Evolutionary conservation across 2,888 invertebrate genomes (phyloP), one percentile per base, ranked within the genome.

Genomic region (Amiota communis): DNA sequence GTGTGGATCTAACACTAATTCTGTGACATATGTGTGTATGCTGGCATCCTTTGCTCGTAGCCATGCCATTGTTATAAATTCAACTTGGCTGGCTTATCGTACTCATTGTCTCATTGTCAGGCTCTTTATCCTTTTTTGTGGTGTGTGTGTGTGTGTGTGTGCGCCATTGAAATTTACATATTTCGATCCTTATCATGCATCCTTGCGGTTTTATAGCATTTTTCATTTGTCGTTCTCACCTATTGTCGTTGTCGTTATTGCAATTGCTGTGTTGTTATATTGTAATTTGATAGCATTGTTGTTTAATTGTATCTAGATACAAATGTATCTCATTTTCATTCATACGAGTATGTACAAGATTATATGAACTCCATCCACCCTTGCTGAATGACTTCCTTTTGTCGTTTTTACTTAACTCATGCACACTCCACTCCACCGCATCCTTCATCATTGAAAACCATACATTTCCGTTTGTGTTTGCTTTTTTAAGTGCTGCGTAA

Each of bases 271-370:
- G 64, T 36, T 65, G 72, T 80, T 77, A 12, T 17, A 20, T 78
- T 77, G 83, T 83, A 83, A 83, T 84, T 84, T 81, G 83, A 83
- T 83, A 83, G 81, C 83, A 83, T 83, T 83, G 82, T 83, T 84
- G 81, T 84, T 81, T 84, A 84, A 82, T 83, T 82, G 51, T 68
- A 51, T 53, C 17, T 23, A 12, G 12, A 12, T n/a, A 53, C 53
- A 12, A 53, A 12, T 53, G n/a, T 36, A 36, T 36, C 36, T 36
- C 36, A 36, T 36, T 36, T 36, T 36, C 36, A 36, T 36, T 36
- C 36, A 36, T 36, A 36, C 36, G 36, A 36, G 36, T 36, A 36
- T 36, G 36, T 36, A 6, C 36, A 36, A 36, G 36, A 36, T 4
- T 36, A 36, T 36, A 36, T 36, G 36, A 36, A 36, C 36, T 36